A percentile compares a stretch with the other conserved stretches of the same genome.
Conservation (phyloP, 2,797 vertebrate species). For the Sebastes variabilis region DNA sequence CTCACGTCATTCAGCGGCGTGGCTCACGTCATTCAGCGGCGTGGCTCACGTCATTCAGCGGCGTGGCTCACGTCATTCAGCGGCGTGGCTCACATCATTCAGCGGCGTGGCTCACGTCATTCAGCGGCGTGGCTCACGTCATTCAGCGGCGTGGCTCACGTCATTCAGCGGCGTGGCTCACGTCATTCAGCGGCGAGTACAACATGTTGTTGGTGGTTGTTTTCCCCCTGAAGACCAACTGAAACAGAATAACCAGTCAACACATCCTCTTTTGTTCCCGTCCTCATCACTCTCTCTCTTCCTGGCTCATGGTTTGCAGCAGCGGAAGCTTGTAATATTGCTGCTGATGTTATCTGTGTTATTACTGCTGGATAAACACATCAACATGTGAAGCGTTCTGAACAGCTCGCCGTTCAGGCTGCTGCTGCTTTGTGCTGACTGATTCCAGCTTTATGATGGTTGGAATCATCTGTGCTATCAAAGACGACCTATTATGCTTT, state of each 20-base stretch:
- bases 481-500: too few species aligned
- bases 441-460: slow-evolving; percentile 6
- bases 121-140: slow-evolving; percentile 29
- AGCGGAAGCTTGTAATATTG: slow-evolving; percentile 55
- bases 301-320: slow-evolving; percentile 39
- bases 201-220: neutral
- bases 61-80: slow-evolving; percentile 21
- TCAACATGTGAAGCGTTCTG: slow-evolving; percentile 26
- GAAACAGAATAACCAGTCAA: slow-evolving; percentile 54
- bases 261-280: slow-evolving; percentile 9
- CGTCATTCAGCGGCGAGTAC: slow-evolving; percentile 57
- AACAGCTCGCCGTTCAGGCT: neutral
- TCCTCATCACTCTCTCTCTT: slow-evolving; percentile 26
- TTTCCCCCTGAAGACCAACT: slow-evolving; percentile 14
- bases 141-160: slow-evolving; percentile 31
- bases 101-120: slow-evolving; percentile 35
- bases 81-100: slow-evolving; percentile 30
- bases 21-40: slow-evolving; percentile 25
- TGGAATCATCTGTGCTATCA: slow-evolving; percentile 11
- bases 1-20: slow-evolving; percentile 21
- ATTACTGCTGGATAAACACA: slow-evolving; percentile 61
- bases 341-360: slow-evolving; percentile 61
- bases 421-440: neutral
- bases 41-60: slow-evolving; percentile 26
- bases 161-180: slow-evolving; percentile 39